Conservation (phyloP, 2,797 vertebrate genomes). For the Melanotaenia boesemani region DNA sequence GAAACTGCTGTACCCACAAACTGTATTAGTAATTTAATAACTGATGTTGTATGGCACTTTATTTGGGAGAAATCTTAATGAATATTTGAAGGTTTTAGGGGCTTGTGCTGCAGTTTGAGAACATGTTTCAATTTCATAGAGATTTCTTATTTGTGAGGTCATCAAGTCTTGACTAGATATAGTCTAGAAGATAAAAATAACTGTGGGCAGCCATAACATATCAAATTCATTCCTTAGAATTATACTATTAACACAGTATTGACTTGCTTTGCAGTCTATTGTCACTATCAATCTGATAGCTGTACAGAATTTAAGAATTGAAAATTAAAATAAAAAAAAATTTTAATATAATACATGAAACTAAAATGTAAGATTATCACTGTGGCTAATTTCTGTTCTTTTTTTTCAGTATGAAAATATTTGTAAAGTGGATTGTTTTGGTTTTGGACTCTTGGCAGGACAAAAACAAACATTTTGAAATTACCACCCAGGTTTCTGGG, state of each 20-base stretch:
- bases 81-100: constrained; percentile 15
- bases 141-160: constrained; percentile 28
- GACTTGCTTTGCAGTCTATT: background rate
- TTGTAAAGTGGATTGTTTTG: background rate
- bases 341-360: background rate
- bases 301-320: background rate
- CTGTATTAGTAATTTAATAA: constrained; percentile 52
- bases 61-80: constrained; percentile 16
- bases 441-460: background rate
- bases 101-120: background rate
- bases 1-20: constrained; percentile 49
- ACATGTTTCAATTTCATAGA: constrained; percentile 35
- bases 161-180: background rate
- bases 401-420: background rate
- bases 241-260: background rate
- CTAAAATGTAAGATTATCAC: background rate
- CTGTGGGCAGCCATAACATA: background rate
- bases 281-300: background rate
- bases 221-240: background rate
- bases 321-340: background rate
- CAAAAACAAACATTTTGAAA: background rate
- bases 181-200: background rate
- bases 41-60: constrained; percentile 38
- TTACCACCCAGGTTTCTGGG: background rate
- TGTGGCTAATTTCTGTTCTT: background rate